A percentile compares a stretch with the other conserved stretches of the same genome.
Evolutionary conservation across 2,113 vertebrate species (phyloP).

Genomic region (Anarrhichthys ocellatus): DNA sequence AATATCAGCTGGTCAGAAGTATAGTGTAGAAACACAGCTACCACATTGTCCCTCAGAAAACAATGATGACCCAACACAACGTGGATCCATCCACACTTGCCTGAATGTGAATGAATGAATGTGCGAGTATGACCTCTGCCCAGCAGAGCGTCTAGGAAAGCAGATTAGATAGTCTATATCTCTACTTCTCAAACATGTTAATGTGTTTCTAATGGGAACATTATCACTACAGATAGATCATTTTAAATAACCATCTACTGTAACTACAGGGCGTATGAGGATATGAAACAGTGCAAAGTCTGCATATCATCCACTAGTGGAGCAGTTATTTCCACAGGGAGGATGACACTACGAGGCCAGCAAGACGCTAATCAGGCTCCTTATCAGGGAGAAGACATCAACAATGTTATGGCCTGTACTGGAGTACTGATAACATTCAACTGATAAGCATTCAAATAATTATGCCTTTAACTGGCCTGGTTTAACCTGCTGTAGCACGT

Average conservation of each 20-base stretch:
- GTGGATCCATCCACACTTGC: slow-evolving; percentile 51
- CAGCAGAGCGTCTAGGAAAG: slow-evolving; percentile 33
- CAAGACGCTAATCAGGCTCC: slow-evolving; percentile 31
- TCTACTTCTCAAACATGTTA: background rate
- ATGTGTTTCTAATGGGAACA: slow-evolving; percentile 22
- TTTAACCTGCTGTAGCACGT: background rate
- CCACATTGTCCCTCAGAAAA: slow-evolving; percentile 11
- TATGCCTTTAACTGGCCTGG: background rate
- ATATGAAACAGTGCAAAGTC: background rate
- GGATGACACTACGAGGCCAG: slow-evolving; percentile 1
- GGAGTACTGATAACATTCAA: background rate
- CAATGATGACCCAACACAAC: slow-evolving; percentile 46
- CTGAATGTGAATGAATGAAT: slow-evolving; percentile 16
- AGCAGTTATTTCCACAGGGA: slow-evolving; percentile 16
- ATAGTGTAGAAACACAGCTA: background rate
- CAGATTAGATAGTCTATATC: background rate
- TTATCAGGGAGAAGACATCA: background rate
- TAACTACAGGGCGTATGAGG: background rate
- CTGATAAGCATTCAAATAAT: background rate
- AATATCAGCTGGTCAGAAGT: background rate
- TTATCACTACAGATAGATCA: slow-evolving; percentile 2
- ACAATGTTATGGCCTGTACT: background rate
- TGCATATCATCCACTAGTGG: background rate
- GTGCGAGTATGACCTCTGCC: slow-evolving; percentile 8
- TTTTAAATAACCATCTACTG: background rate